Percentiles rank a stretch among this genome's conserved stretches.
Conservation (phyloP, 2,888 invertebrate species). For the Drosophila mimica region DNA sequence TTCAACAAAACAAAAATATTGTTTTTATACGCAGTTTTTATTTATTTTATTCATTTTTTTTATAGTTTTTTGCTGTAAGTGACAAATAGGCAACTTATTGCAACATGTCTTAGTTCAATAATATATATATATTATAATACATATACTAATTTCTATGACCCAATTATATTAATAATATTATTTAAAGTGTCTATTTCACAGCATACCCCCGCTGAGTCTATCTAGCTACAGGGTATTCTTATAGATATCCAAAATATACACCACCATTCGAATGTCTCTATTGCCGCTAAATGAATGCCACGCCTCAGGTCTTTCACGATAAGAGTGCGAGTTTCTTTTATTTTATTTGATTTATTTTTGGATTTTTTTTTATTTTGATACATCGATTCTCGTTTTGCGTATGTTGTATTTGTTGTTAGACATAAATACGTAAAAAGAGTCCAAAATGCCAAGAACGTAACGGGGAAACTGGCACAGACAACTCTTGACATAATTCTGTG, state of each 20-base stretch:
- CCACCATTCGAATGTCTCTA: constrained; percentile 43
- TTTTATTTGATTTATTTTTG: constrained; percentile 6
- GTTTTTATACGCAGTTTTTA: constrained; percentile 7
- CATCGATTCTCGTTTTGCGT: constrained; percentile 39
- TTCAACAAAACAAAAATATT: constrained; percentile 15
- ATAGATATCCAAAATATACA: constrained; percentile 31
- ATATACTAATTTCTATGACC: not conserved
- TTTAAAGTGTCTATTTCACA: not conserved
- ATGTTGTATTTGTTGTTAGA: constrained; percentile 33
- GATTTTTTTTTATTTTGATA: constrained; percentile 23
- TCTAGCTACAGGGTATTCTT: not conserved
- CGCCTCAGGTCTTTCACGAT: constrained; percentile 49
- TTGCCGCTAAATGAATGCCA: constrained; percentile 45
- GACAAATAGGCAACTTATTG: not conserved
- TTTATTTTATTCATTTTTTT: not conserved
- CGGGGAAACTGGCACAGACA: constrained; percentile 54
- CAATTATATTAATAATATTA: not conserved
- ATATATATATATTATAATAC: not conserved
- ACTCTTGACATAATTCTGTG: constrained; percentile 60
- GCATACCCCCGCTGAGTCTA: not conserved
- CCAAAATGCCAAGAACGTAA: constrained; percentile 39
- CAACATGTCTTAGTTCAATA: too few relatives aligned
- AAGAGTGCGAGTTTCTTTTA: constrained; percentile 21
- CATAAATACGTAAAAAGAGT: constrained; percentile 12
- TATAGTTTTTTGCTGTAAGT: not conserved